These are phyloP conservation scores for Rhadinocentrus ornatus DNA, from an alignment of 2,797 vertebrate species.

Conservation along the genomic window DNA sequence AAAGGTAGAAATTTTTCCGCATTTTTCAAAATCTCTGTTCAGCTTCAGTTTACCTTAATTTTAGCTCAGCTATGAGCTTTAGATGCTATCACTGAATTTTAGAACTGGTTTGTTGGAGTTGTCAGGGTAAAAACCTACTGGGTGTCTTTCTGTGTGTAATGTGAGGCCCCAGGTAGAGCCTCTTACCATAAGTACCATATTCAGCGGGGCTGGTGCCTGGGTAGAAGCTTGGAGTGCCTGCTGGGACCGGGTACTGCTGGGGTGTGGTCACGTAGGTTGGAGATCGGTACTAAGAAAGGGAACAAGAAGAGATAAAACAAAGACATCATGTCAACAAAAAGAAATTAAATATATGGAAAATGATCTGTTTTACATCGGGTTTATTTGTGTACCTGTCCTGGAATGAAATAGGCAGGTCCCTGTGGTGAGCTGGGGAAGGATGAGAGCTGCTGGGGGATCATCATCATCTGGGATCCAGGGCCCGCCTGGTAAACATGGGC, in stretches of 20 bases:
- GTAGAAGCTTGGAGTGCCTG: conserved; percentile 92
- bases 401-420: conserved; percentile 92
- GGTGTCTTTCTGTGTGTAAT: conserved; percentile 20
- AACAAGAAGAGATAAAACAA: not conserved
- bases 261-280: conserved; percentile 90
- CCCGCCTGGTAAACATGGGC: conserved; percentile 91
- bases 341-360: not conserved
- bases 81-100: no score
- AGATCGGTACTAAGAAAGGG: conserved; percentile 85
- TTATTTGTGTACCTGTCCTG: conserved; percentile 84
- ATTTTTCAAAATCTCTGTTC: no score
- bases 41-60: no score
- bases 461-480: conserved; percentile 95
- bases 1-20: no score
- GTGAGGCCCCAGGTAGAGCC: conserved; percentile 71
- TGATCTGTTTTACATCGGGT: no score
- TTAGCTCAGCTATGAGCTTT: no score
- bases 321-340: not conserved
- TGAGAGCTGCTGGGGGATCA: conserved; percentile 93
- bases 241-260: conserved; percentile 92
- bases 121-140: not conserved
- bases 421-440: conserved; percentile 90
- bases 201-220: conserved; percentile 93
- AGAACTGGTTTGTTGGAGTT: no score
- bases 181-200: conserved; percentile 93